Conservation (phyloP, 1,140 invertebrate genomes). For the Leptopilina boulardi region DNA sequence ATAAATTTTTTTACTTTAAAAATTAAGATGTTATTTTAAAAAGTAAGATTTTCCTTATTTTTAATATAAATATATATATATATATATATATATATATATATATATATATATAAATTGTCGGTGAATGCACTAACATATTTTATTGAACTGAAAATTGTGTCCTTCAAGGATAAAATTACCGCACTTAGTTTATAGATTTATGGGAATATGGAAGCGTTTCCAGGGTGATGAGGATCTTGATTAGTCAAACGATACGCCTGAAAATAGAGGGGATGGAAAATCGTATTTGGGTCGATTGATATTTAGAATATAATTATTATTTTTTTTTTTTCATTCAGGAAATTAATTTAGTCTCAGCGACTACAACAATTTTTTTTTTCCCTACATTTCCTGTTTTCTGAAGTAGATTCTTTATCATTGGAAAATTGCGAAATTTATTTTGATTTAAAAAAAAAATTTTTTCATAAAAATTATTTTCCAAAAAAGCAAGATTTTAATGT, state of each 20-base stretch:
- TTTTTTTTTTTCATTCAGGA: background rate
- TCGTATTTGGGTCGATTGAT: background rate
- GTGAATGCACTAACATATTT: background rate
- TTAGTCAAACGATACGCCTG: background rate
- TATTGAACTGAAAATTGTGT: background rate
- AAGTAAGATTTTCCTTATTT: background rate
- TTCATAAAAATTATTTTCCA: too few relatives aligned
- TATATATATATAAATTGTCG: background rate
- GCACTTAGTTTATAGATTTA: slow-evolving; percentile 22
- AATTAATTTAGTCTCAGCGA: too few relatives aligned
- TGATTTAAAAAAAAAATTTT: too few relatives aligned
- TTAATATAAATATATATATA: too few relatives aligned
- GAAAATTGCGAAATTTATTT: too few relatives aligned
- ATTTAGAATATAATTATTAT: background rate
- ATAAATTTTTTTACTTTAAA: too few relatives aligned
- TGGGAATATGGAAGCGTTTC: slow-evolving; percentile 11
- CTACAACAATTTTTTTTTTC: too few relatives aligned
- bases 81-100: too few relatives aligned
- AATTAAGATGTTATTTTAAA: background rate
- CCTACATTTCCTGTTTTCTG: too few relatives aligned
- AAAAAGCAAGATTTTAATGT: too few relatives aligned
- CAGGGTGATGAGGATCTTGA: slow-evolving; percentile 7
- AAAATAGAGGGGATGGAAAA: background rate
- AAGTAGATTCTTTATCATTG: too few relatives aligned
- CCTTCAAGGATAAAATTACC: slow-evolving; percentile 18